Evolutionary conservation across 2,797 vertebrate species (phyloP).

Genomic region (Gallinago solitaria): DNA sequence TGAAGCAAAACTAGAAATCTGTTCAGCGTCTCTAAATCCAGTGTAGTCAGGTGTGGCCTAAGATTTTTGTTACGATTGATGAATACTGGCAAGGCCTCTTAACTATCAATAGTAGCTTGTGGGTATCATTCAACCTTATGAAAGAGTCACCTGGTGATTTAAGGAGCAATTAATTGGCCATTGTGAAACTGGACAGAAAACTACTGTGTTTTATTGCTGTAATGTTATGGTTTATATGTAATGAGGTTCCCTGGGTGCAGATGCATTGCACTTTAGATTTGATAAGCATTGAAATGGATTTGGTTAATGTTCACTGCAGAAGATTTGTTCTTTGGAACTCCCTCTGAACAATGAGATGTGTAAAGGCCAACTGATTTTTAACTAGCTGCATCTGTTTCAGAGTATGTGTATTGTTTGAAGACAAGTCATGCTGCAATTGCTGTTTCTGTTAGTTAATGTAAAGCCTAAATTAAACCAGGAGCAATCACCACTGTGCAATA

Average conservation of each 20-base stretch:
- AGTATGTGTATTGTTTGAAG: background rate
- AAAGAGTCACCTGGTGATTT: background rate
- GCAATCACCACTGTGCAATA: background rate
- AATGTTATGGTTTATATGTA: background rate
- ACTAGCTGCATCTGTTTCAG: background rate
- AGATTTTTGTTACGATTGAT: background rate
- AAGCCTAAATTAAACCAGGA: background rate
- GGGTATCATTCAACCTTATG: background rate
- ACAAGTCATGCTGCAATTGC: background rate
- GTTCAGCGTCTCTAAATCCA: background rate
- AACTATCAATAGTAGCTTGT: background rate
- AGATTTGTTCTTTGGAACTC: background rate
- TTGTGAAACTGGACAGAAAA: background rate
- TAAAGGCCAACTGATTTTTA: background rate
- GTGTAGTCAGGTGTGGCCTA: background rate
- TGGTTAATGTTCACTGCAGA: background rate
- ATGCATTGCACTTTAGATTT: background rate
- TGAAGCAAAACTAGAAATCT: background rate
- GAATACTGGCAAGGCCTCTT: background rate
- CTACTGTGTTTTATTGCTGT: background rate
- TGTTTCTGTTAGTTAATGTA: background rate
- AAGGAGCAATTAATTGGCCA: background rate
- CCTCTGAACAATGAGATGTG: background rate
- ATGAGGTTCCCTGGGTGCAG: background rate
- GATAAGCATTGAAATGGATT: background rate